Percentiles rank a stretch among this genome's conserved stretches.
Evolutionary conservation across 2,797 vertebrate genomes (phyloP).

Genomic region (Sebastes ruberrimus): DNA sequence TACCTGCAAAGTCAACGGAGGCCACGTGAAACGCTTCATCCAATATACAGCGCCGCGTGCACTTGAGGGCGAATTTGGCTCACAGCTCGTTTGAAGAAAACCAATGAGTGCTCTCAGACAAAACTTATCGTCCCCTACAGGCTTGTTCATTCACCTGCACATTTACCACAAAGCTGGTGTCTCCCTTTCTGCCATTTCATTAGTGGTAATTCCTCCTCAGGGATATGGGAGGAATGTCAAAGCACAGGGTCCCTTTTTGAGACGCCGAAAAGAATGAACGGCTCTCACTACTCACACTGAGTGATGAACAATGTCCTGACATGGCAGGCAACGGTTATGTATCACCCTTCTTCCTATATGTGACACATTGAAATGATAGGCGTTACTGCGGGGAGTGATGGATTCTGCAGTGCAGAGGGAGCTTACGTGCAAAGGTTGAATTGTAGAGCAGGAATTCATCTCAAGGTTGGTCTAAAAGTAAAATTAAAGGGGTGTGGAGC

Average conservation of each 20-base stretch:
- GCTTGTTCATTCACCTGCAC: conserved; percentile 27
- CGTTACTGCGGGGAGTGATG: conserved; percentile 56
- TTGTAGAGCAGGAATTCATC: conserved; percentile 54
- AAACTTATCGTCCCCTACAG: conserved; percentile 28
- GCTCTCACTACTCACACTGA: conserved; percentile 56
- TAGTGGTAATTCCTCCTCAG: conserved; percentile 31
- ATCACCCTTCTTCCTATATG: conserved; percentile 57
- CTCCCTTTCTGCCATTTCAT: conserved; percentile 44
- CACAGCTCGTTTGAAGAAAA: conserved; percentile 41
- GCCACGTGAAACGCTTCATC: conserved; percentile 21
- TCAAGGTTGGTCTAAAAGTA: conserved; percentile 70
- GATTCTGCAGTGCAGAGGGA: conserved; percentile 45
- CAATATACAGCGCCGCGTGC: neutral
- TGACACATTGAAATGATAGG: conserved; percentile 74
- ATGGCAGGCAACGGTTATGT: conserved; percentile 71
- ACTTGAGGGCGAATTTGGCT: conserved; percentile 24
- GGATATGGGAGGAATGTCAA: conserved; percentile 14
- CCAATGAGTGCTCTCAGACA: conserved; percentile 30
- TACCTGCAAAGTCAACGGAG: conserved; percentile 29
- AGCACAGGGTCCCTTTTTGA: neutral
- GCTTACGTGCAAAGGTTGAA: conserved; percentile 53
- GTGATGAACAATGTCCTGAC: conserved; percentile 68
- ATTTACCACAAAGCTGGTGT: conserved; percentile 33
- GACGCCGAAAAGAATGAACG: conserved; percentile 39
- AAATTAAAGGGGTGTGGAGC: conserved; percentile 55